A percentile compares a stretch with the other conserved stretches of the same genome.
phyloP scores from a whole-genome alignment of 2,797 vertebrate genomes.

The Poliocrania exsul region DNA sequence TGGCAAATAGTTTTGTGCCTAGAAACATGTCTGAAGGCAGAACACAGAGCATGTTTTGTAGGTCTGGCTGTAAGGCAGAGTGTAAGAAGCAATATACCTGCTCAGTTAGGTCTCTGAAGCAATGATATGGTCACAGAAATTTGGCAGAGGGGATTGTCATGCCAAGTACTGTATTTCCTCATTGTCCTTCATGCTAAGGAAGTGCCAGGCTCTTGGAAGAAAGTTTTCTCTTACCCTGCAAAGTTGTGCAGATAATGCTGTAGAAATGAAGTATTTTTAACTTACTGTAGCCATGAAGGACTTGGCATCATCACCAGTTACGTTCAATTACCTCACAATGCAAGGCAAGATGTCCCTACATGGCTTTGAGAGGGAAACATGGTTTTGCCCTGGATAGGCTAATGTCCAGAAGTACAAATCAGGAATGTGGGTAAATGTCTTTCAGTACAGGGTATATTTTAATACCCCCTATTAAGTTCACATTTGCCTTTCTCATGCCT shows the following conservation, averaged over 20 bases:
- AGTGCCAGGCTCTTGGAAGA: neutral
- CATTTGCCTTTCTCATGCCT: neutral
- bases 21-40: neutral
- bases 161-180: neutral
- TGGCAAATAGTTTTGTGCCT: neutral
- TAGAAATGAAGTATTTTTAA: neutral
- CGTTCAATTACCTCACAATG: neutral
- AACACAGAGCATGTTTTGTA: neutral
- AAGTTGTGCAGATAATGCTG: neutral
- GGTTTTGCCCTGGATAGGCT: neutral
- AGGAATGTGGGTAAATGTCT: neutral
- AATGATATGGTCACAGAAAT: neutral
- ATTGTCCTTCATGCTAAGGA: neutral
- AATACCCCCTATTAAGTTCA: neutral
- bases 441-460: neutral
- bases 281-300: neutral
- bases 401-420: neutral
- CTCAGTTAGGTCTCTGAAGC: neutral
- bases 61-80: neutral
- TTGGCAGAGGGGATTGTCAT: neutral
- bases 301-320: neutral
- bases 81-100: neutral
- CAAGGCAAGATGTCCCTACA: neutral
- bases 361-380: rapidly evolving
- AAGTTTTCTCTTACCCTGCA: neutral